Conservation (phyloP, 1,140 invertebrate species). For the Trichonephila clavata region DNA sequence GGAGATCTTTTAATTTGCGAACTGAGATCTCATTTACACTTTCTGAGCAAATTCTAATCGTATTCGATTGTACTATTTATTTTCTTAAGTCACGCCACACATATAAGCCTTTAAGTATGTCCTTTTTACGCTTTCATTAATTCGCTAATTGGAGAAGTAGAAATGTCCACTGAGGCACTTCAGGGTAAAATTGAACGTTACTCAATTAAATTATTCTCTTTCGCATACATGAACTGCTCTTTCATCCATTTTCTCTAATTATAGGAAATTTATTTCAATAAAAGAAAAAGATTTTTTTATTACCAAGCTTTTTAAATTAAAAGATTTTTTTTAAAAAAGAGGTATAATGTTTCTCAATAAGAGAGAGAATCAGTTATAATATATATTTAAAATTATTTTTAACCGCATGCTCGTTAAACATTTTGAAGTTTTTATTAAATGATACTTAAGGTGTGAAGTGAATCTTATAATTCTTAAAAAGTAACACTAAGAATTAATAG, state of each 20-base stretch:
- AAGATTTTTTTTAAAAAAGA: neutral
- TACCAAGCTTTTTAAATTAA: neutral
- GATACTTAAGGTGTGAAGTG: too few species aligned
- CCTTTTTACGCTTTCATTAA: conserved; percentile 32
- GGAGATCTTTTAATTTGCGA: neutral
- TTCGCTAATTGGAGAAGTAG: neutral
- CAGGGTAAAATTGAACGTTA: neutral
- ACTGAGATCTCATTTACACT: neutral
- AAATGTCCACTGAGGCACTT: neutral
- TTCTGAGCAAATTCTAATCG: conserved; percentile 8
- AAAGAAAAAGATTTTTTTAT: neutral
- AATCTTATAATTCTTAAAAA: too few species aligned
- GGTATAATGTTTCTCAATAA: neutral
- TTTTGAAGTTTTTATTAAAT: too few species aligned
- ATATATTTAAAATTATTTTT: neutral
- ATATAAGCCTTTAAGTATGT: neutral
- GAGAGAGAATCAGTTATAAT: neutral
- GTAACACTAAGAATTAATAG: too few species aligned
- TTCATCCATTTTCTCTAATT: neutral
- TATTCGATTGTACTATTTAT: neutral
- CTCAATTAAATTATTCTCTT: conserved; percentile 21
- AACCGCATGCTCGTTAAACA: neutral
- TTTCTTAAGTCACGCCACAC: conserved; percentile 7
- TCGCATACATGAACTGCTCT: neutral
- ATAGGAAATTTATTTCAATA: neutral